Conservation (phyloP, 2,113 vertebrate species). For the Grus americana region DNA sequence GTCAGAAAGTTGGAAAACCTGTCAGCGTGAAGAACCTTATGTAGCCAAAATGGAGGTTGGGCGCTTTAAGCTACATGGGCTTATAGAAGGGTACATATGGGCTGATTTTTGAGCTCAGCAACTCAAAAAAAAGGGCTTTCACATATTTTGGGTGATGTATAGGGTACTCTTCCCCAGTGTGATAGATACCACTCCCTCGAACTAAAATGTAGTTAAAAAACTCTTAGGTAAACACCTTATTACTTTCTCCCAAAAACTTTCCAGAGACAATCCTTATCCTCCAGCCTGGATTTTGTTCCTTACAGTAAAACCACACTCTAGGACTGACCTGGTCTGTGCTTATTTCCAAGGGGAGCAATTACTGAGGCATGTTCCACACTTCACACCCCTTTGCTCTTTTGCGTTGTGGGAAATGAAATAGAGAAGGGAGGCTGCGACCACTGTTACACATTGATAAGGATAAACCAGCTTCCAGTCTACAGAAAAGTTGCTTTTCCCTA, state of each 20-base stretch:
- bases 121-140: not conserved
- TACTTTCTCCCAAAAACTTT: not conserved
- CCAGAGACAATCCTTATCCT: not conserved
- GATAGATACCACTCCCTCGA: not conserved
- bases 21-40: not conserved
- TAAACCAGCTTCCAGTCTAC: not conserved
- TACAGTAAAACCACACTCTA: not conserved
- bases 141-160: not conserved
- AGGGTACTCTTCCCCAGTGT: not conserved
- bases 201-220: not conserved
- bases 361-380: not conserved
- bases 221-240: not conserved
- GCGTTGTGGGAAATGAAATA: not conserved
- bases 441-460: not conserved
- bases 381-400: not conserved
- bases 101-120: not conserved
- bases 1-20: not conserved
- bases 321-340: not conserved
- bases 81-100: fast-evolving
- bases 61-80: not conserved
- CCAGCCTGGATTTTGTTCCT: not conserved
- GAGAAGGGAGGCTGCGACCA: not conserved
- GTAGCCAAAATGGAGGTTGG: not conserved
- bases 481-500: not conserved
- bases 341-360: not conserved